phyloP scores from a whole-genome alignment of 2,797 vertebrate genomes.

The Anguilla marmorata region DNA sequence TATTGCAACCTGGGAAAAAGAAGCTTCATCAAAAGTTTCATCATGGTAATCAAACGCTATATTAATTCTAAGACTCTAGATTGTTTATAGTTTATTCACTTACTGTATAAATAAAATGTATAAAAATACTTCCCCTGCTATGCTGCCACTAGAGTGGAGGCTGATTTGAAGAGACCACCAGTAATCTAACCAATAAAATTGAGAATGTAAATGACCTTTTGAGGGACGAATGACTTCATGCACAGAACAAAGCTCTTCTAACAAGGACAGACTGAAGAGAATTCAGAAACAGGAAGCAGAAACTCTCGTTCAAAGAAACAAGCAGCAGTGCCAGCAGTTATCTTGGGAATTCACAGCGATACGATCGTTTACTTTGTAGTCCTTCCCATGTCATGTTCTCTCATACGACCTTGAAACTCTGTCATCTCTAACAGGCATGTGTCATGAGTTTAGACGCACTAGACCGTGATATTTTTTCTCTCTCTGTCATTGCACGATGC shows the following conservation, averaged over 20 bases:
- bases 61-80: neutral
- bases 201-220: neutral
- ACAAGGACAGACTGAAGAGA: neutral
- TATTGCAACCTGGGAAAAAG: neutral
- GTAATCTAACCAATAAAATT: neutral
- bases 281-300: neutral
- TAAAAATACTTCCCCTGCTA: neutral
- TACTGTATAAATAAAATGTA: neutral
- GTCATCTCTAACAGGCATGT: neutral
- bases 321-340: neutral
- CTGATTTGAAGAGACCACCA: neutral
- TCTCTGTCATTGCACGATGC: neutral
- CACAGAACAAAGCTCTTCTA: neutral
- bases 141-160: neutral
- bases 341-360: neutral
- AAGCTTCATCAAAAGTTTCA: too few species aligned
- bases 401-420: neutral
- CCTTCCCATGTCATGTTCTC: neutral
- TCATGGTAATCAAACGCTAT: neutral
- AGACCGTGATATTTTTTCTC: neutral
- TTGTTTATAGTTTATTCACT: neutral
- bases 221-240: neutral
- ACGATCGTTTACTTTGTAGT: neutral
- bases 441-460: neutral
- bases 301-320: neutral